Percentiles rank a stretch among this genome's conserved stretches.
These are phyloP conservation scores for Trachelus stipa DNA, from an alignment of 2,888 invertebrate species.

Conservation along the genomic window DNA sequence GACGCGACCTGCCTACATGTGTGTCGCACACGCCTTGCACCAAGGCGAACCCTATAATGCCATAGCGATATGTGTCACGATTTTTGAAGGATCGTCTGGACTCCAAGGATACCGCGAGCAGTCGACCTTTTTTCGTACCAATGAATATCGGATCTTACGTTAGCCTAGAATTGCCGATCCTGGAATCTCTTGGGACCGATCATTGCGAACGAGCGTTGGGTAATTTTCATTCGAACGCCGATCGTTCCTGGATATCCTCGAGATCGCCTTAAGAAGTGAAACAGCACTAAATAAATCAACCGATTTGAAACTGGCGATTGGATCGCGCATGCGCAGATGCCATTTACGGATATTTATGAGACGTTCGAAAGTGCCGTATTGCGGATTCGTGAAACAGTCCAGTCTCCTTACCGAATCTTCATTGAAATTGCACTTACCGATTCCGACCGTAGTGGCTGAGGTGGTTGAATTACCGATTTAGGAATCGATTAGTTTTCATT, in stretches of 20 bases:
- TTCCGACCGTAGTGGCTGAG: no score
- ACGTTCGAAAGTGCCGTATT: no score
- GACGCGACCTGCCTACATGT: slow-evolving; percentile 17
- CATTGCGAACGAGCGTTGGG: neutral
- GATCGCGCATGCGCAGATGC: no score
- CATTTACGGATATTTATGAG: no score
- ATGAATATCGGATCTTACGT: neutral
- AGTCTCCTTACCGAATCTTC: no score
- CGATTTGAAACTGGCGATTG: neutral
- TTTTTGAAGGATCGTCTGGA: neutral
- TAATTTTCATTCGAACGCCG: neutral
- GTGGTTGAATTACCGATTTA: no score
- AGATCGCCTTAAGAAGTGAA: neutral
- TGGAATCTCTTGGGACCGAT: neutral
- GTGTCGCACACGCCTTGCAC: neutral
- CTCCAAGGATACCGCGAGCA: neutral
- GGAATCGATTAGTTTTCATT: no score
- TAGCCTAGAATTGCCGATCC: neutral
- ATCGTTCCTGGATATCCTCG: neutral
- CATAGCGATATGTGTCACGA: neutral
- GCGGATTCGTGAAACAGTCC: no score
- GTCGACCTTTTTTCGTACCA: neutral
- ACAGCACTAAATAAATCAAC: neutral
- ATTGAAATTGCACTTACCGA: no score
- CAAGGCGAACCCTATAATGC: neutral